Percentiles rank a stretch among this genome's conserved stretches.
phyloP scores from a whole-genome alignment of 2,113 vertebrate species.

The Odontesthes bonariensis region DNA sequence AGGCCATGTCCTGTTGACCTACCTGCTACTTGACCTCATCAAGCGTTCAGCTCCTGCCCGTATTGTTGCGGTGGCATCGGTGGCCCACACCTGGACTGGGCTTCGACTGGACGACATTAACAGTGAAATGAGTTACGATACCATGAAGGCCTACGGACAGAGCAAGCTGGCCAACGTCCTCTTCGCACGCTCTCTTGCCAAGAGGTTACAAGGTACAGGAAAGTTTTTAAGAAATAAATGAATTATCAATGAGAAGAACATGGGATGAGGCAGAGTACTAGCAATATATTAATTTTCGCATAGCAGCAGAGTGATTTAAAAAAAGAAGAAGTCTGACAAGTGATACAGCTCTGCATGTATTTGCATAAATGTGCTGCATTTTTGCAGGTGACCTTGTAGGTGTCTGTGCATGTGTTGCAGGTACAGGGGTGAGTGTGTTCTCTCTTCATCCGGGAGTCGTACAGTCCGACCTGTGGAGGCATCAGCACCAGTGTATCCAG shows the following conservation, averaged over 20 bases:
- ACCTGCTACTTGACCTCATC: constrained; percentile 82
- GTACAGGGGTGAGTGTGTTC: constrained; percentile 81
- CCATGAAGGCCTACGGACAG: constrained; percentile 83
- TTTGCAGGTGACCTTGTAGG: background rate
- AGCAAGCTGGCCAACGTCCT: constrained; percentile 86
- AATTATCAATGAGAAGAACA: background rate
- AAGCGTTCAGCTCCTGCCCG: constrained; percentile 80
- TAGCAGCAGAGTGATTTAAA: background rate
- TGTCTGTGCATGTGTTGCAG: constrained; percentile 52
- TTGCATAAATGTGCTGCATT: background rate
- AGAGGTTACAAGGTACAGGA: constrained; percentile 76
- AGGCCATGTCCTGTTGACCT: constrained; percentile 85
- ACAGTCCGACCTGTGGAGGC: constrained; percentile 81
- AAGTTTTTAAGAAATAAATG: background rate
- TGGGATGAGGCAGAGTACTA: background rate
- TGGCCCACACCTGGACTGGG: constrained; percentile 82
- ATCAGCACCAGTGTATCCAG: constrained; percentile 78
- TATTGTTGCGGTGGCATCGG: constrained; percentile 80
- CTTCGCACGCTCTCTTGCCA: constrained; percentile 76
- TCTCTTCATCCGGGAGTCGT: constrained; percentile 84
- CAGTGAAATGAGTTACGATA: constrained; percentile 81
- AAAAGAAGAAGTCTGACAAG: background rate
- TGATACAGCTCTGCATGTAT: no score
- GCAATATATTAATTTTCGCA: background rate
- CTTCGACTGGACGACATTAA: constrained; percentile 84